These are phyloP conservation scores for Prionchulus punctatus DNA, from an alignment of 2,888 invertebrate species.

Conservation along the genomic window DNA sequence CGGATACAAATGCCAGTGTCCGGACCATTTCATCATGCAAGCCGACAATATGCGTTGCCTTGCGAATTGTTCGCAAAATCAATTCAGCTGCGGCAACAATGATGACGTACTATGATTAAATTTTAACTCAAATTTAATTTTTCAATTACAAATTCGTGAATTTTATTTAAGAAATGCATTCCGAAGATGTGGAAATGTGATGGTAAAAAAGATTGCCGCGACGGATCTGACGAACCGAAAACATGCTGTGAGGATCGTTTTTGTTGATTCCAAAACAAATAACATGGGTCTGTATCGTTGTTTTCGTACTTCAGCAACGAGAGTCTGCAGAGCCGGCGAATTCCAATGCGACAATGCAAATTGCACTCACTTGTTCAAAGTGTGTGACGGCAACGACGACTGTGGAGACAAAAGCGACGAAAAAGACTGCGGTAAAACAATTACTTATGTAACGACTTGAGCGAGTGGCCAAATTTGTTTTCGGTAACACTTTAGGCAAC, in stretches of 20 bases:
- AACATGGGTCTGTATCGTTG: background rate
- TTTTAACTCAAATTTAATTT: background rate
- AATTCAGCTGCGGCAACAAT: conserved; percentile 52
- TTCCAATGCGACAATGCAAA: conserved; percentile 40
- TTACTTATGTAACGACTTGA: too few relatives aligned
- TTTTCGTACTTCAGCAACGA: conserved; percentile 21
- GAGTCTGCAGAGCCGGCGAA: conserved; percentile 26
- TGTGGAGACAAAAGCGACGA: conserved; percentile 96
- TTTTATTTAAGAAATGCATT: conserved; percentile 77
- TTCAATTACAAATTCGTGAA: conserved; percentile 42
- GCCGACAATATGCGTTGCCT: conserved; percentile 45
- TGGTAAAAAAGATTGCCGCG: conserved; percentile 88
- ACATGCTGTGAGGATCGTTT: conserved; percentile 9
- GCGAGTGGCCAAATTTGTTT: too few relatives aligned
- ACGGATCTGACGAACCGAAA: conserved; percentile 70
- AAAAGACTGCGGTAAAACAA: conserved; percentile 53
- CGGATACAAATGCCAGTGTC: conserved; percentile 67
- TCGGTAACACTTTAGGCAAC: too few relatives aligned
- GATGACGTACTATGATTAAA: conserved; percentile 40
- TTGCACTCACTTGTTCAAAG: conserved; percentile 66
- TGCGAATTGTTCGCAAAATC: conserved; percentile 79
- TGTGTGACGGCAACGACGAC: conserved; percentile 63
- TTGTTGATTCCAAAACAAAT: background rate
- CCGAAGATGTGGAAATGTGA: conserved; percentile 88
- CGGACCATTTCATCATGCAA: conserved; percentile 69